Evolutionary conservation across 2,797 vertebrate genomes (phyloP), one percentile per base, ranked within the genome.

Genomic region (Austrolebias charrua): DNA sequence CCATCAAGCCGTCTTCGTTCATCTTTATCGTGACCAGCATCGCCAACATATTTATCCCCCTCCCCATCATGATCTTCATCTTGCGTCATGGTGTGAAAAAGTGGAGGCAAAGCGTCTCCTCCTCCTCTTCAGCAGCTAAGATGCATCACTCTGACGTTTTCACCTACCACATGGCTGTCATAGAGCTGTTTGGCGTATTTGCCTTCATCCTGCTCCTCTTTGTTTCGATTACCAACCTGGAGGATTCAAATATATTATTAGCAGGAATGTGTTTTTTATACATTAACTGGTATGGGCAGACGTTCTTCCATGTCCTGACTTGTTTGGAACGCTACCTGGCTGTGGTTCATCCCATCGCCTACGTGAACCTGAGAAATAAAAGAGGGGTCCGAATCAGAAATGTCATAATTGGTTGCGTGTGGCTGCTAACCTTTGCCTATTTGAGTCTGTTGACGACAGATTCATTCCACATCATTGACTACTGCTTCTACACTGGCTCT

Each of bases 241-340:
- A 13, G 19, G 0, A 0, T 3, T 0, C 16, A 1, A 0, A 0
- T 0, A 0, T 31, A 0, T 1, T n/a, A 0, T 0, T 0, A 3
- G 16, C 11, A 0, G 6, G 55, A 18, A 10, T 1, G 0, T 1
- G 0, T 6, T 0, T 0, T 12, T 74, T 1, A 16, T 18, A 6
- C 6, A 33, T 60, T 13, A 45, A 8, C 3, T 73, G 62, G 56
- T 59, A 11, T 1, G 62, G 65, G 31, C 19, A 69, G 35, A 24
- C 0, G 0, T 12, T 18, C 6, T 66, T 75, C 2, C 55, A 75
- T 19, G 7, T 31, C 4, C 61, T 75, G 28, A 84, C 72, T 4
- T 77, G 76, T 42, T 40, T 40, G 38, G 38, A 81, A 13, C 50
- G 13, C 28, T 76, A 78, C 66, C 18, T 81, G 57, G 79, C 81